Evolutionary conservation across 2,797 vertebrate genomes (phyloP).

Genomic region (Acanthornis magna): DNA sequence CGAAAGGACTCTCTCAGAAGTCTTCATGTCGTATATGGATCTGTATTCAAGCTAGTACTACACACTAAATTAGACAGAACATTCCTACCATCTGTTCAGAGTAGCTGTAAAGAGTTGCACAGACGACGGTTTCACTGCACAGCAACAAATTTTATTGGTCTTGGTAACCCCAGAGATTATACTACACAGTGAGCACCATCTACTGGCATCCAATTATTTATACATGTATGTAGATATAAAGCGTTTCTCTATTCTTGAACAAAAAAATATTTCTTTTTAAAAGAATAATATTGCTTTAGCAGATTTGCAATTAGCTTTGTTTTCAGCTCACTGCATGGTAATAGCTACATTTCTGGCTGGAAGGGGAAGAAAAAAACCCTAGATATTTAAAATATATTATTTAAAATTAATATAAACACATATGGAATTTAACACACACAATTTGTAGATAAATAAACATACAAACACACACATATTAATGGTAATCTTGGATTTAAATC

Average conservation of each 20-base stretch:
- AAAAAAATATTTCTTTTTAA: background rate
- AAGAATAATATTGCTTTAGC: background rate
- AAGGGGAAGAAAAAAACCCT: background rate
- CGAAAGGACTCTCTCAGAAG: background rate
- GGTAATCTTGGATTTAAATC: background rate
- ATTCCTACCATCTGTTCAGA: constrained; percentile 51
- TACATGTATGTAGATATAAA: background rate
- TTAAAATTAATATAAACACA: background rate
- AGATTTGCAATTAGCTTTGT: background rate
- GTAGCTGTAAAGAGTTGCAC: constrained; percentile 29
- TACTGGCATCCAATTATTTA: constrained; percentile 47
- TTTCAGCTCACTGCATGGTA: background rate
- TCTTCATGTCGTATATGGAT: background rate
- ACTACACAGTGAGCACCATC: constrained; percentile 51
- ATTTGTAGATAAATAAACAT: background rate
- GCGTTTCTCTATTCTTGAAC: background rate
- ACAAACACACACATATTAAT: background rate
- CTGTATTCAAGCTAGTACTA: constrained; percentile 31
- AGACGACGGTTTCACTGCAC: background rate
- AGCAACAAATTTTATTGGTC: constrained; percentile 19
- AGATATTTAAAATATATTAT: background rate
- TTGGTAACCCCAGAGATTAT: constrained; percentile 16
- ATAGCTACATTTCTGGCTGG: background rate
- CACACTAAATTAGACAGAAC: constrained; percentile 52
- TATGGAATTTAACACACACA: background rate